Base-by-base conservation (phyloP, 2,113 vertebrate genomes). In the Meleagris gallopavo region DNA sequence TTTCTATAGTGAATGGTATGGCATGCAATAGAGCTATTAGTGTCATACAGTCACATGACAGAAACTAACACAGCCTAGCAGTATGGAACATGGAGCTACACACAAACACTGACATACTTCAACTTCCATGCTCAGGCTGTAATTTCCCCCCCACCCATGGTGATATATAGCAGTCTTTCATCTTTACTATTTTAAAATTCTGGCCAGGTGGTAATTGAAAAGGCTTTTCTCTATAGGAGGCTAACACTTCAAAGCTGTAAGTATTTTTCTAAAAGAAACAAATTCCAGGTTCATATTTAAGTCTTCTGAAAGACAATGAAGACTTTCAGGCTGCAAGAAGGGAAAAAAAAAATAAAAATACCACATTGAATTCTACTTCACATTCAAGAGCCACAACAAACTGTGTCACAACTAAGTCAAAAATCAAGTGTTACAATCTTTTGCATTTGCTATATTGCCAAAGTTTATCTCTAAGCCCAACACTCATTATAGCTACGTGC, bases 1-100 rank as follows among this genome's bases (percentile, higher is more conserved):
- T 71, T 13, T 85, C 30, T 16, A 8, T 0, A 71, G 13, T 0
- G 2, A 90, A 61, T 7, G 9, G 5, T 45, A 64, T 0, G 11
- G 6, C 2, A 2, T 58, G 9, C 36, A 84, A n/a, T 2, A 60
- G 32, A 65, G 40, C 41, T 71, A 70, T 11, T 70, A 64, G 29
- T 74, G 24, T 32, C 66, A n/a, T 22, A 84, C 14, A 8, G 27
- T 13, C 61, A 1, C 10, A 32, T 3, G 50, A 62, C 48, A 11
- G 2, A 77, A 55, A 29, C 34, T 73, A 79, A 83, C 13, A 32
- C 67, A 86, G 86, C 4, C 22, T 60, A 81, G 52, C 34, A 40
- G 21, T 24, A n/a, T 2, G 34, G 32, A 52, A 82, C 43, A 81
- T 5, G 72, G 29, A 87, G 30, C 61, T 54, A 43, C n/a, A 82